These are phyloP conservation scores for Epinotia brunnichana DNA, from an alignment of 2,888 invertebrate species.

Conservation along the genomic window DNA sequence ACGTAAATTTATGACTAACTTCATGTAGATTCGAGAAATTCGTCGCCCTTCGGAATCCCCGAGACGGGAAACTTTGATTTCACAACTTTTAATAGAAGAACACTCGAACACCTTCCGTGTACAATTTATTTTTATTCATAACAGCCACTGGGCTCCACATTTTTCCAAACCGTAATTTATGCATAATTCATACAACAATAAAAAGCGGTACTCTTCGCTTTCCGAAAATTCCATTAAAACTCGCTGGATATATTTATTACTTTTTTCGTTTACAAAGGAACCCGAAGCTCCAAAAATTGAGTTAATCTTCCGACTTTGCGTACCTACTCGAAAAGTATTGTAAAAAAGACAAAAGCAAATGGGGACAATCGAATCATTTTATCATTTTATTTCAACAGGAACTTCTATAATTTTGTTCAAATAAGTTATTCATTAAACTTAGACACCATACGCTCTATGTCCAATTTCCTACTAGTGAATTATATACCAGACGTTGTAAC, in stretches of 20 bases:
- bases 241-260: slow-evolving; percentile 54
- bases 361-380: slow-evolving; percentile 60
- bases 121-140: slow-evolving; percentile 48
- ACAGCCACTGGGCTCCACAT: slow-evolving; percentile 42
- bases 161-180: slow-evolving; percentile 51
- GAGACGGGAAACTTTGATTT: slow-evolving; percentile 39
- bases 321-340: slow-evolving; percentile 60
- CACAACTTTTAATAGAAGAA: slow-evolving; percentile 43
- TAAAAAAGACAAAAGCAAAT: slow-evolving; percentile 57
- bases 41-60: slow-evolving; percentile 32
- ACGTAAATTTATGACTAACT: slow-evolving; percentile 37
- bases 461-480: no score
- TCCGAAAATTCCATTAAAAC: slow-evolving; percentile 65
- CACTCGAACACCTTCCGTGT: slow-evolving; percentile 40
- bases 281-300: slow-evolving; percentile 65
- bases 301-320: slow-evolving; percentile 67
- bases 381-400: slow-evolving; percentile 46
- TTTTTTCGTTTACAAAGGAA: slow-evolving; percentile 59
- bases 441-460: no score
- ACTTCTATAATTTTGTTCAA: slow-evolving; percentile 24
- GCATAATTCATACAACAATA: slow-evolving; percentile 56
- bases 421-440: no score
- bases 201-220: slow-evolving; percentile 52
- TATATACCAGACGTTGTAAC: no score
- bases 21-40: slow-evolving; percentile 41